phyloP scores from a whole-genome alignment of 2,797 vertebrate genomes.

The Halcyon badia region DNA sequence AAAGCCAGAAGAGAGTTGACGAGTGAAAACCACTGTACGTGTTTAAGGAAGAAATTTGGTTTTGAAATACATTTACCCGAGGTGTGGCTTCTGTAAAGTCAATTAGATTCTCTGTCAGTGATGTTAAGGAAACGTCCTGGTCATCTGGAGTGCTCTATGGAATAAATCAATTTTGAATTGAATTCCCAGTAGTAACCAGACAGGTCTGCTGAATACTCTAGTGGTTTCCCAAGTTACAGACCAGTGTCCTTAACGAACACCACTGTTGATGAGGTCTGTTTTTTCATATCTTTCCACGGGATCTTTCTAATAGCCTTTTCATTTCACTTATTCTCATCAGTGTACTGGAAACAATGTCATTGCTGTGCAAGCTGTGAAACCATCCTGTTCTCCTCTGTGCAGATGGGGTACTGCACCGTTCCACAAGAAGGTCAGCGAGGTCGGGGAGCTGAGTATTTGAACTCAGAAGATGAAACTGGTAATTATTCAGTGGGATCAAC shows the following conservation, averaged over 20 bases:
- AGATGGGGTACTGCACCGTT: neutral
- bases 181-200: slow-evolving; percentile 29
- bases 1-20: neutral
- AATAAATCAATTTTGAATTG: slow-evolving; percentile 66
- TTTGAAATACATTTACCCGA: slow-evolving; percentile 80
- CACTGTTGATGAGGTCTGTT: neutral
- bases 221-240: neutral
- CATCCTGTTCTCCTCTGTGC: fast-evolving
- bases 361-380: neutral
- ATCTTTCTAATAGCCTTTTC: neutral
- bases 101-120: slow-evolving; percentile 90
- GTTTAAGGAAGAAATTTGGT: neutral
- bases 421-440: fast-evolving
- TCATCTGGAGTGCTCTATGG: slow-evolving; percentile 84
- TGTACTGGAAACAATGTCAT: fast-evolving
- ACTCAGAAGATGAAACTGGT: neutral
- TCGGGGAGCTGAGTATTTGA: neutral
- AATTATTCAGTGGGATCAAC: neutral
- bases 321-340: neutral
- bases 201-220: neutral
- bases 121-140: slow-evolving; percentile 80
- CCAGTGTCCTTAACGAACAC: neutral
- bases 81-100: slow-evolving; percentile 90
- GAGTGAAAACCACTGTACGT: neutral
- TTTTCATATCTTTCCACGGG: neutral